A percentile compares a stretch with the other conserved stretches of the same genome.
phyloP scores from a whole-genome alignment of 1,140 invertebrate species.

The Mya arenaria region DNA sequence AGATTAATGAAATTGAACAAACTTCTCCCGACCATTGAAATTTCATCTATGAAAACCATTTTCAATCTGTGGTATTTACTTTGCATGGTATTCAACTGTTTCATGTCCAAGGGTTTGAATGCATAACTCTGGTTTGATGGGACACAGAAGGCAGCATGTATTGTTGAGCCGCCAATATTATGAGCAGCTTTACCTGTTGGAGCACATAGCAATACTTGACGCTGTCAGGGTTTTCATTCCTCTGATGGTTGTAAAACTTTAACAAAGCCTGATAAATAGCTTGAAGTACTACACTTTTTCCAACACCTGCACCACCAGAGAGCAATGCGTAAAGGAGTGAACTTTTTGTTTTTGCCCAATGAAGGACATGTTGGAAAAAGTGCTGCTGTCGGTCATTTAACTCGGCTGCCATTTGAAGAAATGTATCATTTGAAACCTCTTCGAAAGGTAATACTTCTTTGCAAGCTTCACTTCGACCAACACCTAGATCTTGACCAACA shows the following conservation, averaged over 20 bases:
- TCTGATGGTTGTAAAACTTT: constrained; percentile 10
- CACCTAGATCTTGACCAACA: constrained; percentile 3
- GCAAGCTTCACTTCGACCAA: neutral
- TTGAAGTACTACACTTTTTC: constrained; percentile 29
- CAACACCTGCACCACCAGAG: constrained; percentile 52
- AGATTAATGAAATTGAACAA: constrained; percentile 61
- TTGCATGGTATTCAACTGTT: constrained; percentile 44
- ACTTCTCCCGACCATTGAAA: constrained; percentile 60
- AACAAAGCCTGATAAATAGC: constrained; percentile 39
- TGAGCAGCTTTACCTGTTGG: constrained; percentile 58
- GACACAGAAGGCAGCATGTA: constrained; percentile 45
- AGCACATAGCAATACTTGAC: constrained; percentile 41
- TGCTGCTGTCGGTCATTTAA: constrained; percentile 8
- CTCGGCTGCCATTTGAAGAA: neutral
- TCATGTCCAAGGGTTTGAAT: constrained; percentile 48
- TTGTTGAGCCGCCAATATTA: constrained; percentile 36
- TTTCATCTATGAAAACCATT: constrained; percentile 61
- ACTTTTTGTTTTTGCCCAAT: neutral
- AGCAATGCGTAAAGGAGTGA: constrained; percentile 24
- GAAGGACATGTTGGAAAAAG: neutral
- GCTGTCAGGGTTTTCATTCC: constrained; percentile 21
- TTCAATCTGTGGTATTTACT: neutral
- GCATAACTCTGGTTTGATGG: constrained; percentile 52
- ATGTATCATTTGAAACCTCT: neutral
- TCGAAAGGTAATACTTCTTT: neutral